These are phyloP conservation scores for Eueremaeus valkanovi DNA, from an alignment of 2,888 invertebrate species.

Conservation along the genomic window DNA sequence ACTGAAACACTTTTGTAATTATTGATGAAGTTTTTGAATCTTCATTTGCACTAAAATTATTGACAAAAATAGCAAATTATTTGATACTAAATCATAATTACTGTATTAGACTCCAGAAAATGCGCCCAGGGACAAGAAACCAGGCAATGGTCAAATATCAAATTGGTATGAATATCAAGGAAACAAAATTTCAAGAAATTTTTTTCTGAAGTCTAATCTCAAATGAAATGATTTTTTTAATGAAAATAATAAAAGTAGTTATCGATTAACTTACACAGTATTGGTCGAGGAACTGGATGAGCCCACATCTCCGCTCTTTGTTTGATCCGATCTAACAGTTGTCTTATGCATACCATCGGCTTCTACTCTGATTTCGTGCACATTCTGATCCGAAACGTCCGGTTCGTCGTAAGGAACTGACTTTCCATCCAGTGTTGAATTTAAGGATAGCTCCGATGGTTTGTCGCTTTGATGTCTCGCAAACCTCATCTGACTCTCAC, in stretches of 20 bases:
- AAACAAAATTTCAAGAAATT: too few species aligned
- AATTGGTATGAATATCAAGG: too few species aligned
- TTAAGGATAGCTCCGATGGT: neutral
- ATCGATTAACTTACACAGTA: neutral
- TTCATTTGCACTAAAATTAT: neutral
- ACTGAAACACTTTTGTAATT: neutral
- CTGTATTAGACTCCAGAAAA: too few species aligned
- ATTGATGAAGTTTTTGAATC: neutral
- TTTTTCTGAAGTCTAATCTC: too few species aligned
- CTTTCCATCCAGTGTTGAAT: neutral
- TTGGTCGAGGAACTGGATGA: neutral
- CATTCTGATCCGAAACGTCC: neutral
- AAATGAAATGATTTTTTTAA: too few species aligned
- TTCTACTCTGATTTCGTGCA: slow-evolving; percentile 1
- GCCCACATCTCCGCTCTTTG: too few species aligned
- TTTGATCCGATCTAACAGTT: neutral
- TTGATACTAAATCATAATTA: too few species aligned
- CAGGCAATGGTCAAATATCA: too few species aligned
- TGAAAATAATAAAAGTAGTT: too few species aligned
- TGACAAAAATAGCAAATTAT: too few species aligned
- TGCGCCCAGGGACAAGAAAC: too few species aligned
- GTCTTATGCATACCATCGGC: neutral
- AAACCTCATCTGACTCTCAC: neutral
- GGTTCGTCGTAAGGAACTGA: neutral
- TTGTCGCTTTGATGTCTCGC: slow-evolving; percentile 7